Evolutionary conservation across 2,888 invertebrate genomes (phyloP).

Genomic region (Alentia gelatinosa): DNA sequence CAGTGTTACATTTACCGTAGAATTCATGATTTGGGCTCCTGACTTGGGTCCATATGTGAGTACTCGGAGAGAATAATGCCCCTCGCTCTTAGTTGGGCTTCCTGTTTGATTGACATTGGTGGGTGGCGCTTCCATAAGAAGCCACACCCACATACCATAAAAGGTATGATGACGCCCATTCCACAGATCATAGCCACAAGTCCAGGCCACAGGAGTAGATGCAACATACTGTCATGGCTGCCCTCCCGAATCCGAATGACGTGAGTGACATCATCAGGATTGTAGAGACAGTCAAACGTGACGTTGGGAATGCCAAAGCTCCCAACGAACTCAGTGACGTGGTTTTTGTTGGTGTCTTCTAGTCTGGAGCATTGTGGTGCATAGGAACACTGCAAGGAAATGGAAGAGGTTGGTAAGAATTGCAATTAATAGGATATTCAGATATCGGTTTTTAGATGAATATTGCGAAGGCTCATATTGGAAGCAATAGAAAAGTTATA

Average conservation of each 20-base stretch:
- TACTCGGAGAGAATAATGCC: slow-evolving; percentile 11
- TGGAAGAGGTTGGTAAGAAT: too few species aligned
- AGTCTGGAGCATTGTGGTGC: background rate
- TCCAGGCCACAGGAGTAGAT: background rate
- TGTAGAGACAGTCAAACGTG: slow-evolving; percentile 30
- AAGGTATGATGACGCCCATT: background rate
- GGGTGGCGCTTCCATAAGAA: slow-evolving; percentile 9
- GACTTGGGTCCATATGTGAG: background rate
- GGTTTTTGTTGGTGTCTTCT: background rate
- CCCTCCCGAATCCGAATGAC: slow-evolving; percentile 10
- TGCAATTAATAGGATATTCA: too few species aligned
- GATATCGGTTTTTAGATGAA: too few species aligned
- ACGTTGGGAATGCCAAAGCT: background rate
- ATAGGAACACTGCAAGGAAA: background rate
- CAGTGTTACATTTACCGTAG: too few species aligned
- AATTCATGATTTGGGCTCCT: too few species aligned
- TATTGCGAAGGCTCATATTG: too few species aligned
- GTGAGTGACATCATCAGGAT: background rate
- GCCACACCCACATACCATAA: slow-evolving; percentile 39
- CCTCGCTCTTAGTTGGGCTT: slow-evolving; percentile 2
- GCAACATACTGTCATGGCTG: background rate
- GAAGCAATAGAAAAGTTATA: too few species aligned
- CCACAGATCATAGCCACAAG: background rate
- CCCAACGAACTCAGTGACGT: background rate
- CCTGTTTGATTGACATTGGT: slow-evolving; percentile 10